A percentile compares a stretch with the other conserved stretches of the same genome.
Evolutionary conservation across 1,140 invertebrate genomes (phyloP).

Genomic region (Nasonia giraulti): DNA sequence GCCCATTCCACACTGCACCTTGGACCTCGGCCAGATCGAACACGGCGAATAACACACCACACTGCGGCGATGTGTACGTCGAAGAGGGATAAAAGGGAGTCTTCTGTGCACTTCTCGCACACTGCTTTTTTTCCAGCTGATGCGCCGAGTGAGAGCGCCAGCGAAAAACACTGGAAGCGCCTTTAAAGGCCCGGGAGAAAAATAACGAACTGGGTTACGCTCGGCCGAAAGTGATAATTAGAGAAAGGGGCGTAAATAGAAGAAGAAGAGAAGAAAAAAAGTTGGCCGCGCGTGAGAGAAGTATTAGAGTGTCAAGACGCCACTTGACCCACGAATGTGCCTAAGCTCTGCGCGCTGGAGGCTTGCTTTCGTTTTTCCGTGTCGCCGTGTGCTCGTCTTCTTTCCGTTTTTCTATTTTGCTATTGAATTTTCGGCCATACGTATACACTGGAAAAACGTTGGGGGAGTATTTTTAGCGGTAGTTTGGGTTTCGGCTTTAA

Average conservation of each 20-base stretch:
- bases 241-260: neutral
- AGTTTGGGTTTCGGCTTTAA: too few relatives aligned
- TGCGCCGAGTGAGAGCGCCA: neutral
- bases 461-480: too few relatives aligned
- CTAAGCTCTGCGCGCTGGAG: neutral
- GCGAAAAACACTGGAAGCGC: neutral
- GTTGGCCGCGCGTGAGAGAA: slow-evolving; percentile 11
- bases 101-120: neutral
- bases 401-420: neutral
- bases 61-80: neutral
- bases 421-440: neutral
- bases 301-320: slow-evolving; percentile 43
- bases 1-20: neutral
- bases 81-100: neutral
- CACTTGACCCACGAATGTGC: slow-evolving; percentile 41
- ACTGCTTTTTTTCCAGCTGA: neutral
- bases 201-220: slow-evolving; percentile 45
- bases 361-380: neutral
- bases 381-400: neutral
- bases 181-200: slow-evolving; percentile 21
- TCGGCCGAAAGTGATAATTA: slow-evolving; percentile 44
- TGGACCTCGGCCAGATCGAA: neutral
- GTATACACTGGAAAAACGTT: too few relatives aligned
- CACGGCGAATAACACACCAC: neutral
- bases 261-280: neutral